phyloP scores from a whole-genome alignment of 2,113 vertebrate species.

The Morone saxatilis region DNA sequence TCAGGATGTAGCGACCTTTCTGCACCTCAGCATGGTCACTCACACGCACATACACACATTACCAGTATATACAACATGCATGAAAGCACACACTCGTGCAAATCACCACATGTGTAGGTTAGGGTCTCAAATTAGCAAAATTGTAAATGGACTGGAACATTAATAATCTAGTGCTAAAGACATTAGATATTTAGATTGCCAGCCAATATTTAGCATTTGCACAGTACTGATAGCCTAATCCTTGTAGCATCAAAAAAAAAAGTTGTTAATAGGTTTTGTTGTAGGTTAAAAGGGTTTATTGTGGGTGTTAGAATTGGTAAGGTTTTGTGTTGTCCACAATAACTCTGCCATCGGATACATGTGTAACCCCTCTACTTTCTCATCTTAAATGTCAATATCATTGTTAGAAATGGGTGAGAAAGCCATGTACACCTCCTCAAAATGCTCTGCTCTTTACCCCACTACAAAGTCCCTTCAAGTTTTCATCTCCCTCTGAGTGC shows the following conservation, averaged over 20 bases:
- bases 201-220: no score
- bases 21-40: background rate
- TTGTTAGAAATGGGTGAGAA: background rate
- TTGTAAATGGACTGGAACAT: background rate
- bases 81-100: background rate
- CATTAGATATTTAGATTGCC: no score
- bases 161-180: background rate
- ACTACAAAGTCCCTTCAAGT: background rate
- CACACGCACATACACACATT: background rate
- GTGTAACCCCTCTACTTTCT: no score
- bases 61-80: background rate
- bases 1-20: constrained; percentile 66
- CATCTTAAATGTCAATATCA: background rate
- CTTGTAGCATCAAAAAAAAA: no score
- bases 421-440: background rate
- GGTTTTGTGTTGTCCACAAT: no score
- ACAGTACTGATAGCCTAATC: no score
- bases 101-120: background rate
- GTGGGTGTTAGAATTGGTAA: no score
- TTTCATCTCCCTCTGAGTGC: constrained; percentile 19
- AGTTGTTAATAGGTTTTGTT: no score
- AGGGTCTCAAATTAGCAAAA: background rate
- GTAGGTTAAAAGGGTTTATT: no score
- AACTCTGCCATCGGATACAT: background rate
- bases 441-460: background rate